Evolutionary conservation across 1,140 invertebrate species (phyloP).

Genomic region (Piezodorus guildinii): DNA sequence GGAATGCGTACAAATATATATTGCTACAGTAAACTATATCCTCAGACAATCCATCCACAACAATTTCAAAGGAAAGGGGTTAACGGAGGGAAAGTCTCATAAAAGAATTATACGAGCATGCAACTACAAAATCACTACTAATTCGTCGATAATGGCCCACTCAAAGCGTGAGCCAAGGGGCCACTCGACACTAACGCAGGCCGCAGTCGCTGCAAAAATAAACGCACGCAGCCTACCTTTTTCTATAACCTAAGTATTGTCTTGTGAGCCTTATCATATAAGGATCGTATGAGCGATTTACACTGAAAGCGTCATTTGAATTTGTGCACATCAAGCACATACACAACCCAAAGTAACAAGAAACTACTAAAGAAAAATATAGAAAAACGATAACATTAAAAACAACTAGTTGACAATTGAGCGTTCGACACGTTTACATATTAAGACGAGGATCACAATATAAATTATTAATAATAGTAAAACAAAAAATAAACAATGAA

Average conservation of each 20-base stretch:
- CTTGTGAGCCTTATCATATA: background rate
- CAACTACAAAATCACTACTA: constrained; percentile 8
- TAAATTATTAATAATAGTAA: background rate
- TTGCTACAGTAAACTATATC: background rate
- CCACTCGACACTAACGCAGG: background rate
- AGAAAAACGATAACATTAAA: background rate
- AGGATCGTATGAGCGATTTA: constrained; percentile 7
- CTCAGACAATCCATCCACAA: constrained; percentile 1
- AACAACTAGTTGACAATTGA: constrained; percentile 3
- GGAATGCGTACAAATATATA: constrained; percentile 8
- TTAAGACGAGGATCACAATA: background rate
- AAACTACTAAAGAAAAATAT: background rate
- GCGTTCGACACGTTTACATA: background rate
- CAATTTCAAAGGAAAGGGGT: no score
- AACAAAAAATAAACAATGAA: constrained; percentile 2
- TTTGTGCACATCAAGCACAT: constrained; percentile 7
- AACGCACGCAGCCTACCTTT: background rate
- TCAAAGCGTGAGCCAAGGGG: constrained; percentile 5
- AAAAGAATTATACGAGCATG: background rate
- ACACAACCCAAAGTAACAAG: background rate
- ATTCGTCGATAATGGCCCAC: background rate
- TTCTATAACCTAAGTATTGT: constrained; percentile 11
- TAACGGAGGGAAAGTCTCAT: background rate
- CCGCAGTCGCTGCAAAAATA: background rate
- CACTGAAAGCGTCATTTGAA: constrained; percentile 5